phyloP scores from a whole-genome alignment of 1,140 invertebrate species.

The Drosophila gunungcola region DNA sequence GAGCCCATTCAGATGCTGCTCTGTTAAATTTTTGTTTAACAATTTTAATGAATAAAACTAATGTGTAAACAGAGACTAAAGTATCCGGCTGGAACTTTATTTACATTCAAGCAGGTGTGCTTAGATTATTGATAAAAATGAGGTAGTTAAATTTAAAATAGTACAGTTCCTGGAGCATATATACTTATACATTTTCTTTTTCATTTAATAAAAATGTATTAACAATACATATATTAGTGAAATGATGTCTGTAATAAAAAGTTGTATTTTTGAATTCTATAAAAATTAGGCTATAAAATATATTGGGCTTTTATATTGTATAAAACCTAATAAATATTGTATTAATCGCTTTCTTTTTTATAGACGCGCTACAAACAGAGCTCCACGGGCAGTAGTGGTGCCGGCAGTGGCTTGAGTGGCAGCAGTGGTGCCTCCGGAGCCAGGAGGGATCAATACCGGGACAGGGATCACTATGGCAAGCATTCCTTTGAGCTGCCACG shows the following conservation, averaged over 20 bases:
- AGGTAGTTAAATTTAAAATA: neutral
- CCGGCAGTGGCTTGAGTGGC: constrained; percentile 59
- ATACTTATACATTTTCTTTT: neutral
- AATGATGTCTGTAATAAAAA: too few relatives aligned
- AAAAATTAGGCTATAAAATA: neutral
- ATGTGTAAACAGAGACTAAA: constrained; percentile 26
- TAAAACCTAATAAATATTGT: neutral
- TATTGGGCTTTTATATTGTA: too few relatives aligned
- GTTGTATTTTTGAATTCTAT: neutral
- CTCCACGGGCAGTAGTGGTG: constrained; percentile 61
- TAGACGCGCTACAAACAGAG: constrained; percentile 69
- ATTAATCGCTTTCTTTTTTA: neutral
- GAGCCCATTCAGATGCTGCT: neutral
- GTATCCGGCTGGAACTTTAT: constrained; percentile 9
- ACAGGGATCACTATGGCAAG: constrained; percentile 74
- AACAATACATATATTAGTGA: too few relatives aligned
- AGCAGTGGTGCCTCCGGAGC: constrained; percentile 39
- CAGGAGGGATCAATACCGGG: constrained; percentile 60
- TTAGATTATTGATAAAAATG: neutral
- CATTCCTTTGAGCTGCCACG: constrained; percentile 80
- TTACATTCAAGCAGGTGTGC: constrained; percentile 1
- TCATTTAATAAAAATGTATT: neutral
- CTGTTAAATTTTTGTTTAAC: constrained; percentile 10
- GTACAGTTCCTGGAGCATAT: neutral
- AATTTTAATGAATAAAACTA: constrained; percentile 22